phyloP scores from a whole-genome alignment of 1,140 invertebrate genomes.

The Drosophila burlai region DNA sequence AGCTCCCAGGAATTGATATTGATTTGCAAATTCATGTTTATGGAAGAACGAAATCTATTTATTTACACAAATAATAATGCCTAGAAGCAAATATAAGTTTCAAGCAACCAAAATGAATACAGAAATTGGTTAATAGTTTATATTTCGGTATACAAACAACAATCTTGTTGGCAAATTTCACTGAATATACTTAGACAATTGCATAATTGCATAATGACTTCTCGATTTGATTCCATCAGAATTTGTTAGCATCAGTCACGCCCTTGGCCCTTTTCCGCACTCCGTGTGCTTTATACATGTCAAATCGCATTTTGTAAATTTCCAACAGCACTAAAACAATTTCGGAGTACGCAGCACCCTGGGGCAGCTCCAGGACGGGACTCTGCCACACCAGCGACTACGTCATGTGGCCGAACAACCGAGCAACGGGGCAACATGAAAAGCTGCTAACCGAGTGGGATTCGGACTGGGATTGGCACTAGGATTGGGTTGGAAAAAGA shows the following conservation, averaged over 20 bases:
- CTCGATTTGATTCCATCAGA: conserved; percentile 24
- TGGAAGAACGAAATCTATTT: background rate
- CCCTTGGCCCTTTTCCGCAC: conserved; percentile 26
- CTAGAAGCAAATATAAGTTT: background rate
- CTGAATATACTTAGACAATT: background rate
- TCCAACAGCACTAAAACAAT: conserved; percentile 58
- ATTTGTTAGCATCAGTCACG: conserved; percentile 33
- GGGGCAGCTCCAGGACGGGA: conserved; percentile 23
- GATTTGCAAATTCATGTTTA: background rate
- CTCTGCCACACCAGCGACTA: conserved; percentile 28
- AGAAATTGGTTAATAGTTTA: background rate
- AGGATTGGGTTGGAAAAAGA: conserved; percentile 26
- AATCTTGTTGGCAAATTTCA: background rate
- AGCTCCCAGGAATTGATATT: background rate
- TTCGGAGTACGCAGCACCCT: conserved; percentile 40
- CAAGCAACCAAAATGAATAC: background rate
- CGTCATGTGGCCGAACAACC: conserved; percentile 80
- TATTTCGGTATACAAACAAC: background rate
- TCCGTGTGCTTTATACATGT: conserved; percentile 29
- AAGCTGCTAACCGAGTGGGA: conserved; percentile 49
- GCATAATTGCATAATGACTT: conserved; percentile 4
- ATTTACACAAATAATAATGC: background rate
- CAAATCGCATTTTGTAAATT: conserved; percentile 61
- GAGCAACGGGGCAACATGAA: conserved; percentile 40
- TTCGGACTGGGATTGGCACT: background rate